These are phyloP conservation scores for Spheniscus mendiculus DNA, from an alignment of 2,113 vertebrate genomes.

Conservation along the genomic window DNA sequence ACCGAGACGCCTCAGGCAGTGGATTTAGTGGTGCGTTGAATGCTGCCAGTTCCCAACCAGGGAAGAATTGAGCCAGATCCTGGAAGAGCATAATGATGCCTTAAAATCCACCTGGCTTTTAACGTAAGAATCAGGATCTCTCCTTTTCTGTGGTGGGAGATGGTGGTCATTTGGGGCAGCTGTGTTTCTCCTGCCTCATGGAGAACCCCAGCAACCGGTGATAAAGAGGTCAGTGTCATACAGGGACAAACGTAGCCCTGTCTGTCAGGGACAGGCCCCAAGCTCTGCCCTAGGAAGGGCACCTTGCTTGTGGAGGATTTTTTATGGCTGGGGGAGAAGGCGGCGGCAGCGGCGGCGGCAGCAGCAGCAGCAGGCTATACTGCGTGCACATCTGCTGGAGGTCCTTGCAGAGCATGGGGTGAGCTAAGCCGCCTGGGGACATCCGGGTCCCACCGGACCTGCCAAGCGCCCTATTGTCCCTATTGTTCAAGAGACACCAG, in stretches of 20 bases:
- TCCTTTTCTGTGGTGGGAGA: background rate
- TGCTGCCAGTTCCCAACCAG: background rate
- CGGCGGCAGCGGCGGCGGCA: too few species aligned
- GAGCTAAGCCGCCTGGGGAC: background rate
- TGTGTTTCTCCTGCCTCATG: background rate
- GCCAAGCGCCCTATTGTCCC: background rate
- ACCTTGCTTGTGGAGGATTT: background rate
- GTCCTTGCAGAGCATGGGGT: background rate
- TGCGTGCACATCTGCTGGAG: background rate
- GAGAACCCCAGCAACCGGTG: background rate
- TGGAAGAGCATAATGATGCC: background rate
- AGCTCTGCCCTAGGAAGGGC: background rate
- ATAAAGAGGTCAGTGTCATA: background rate
- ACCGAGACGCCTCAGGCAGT: background rate
- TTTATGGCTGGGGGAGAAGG: background rate
- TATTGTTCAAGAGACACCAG: background rate
- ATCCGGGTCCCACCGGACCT: background rate
- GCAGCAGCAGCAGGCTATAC: background rate
- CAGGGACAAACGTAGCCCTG: rapidly evolving
- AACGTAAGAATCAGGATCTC: background rate
- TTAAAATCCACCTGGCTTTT: background rate
- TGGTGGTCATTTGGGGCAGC: background rate
- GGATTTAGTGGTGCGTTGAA: background rate
- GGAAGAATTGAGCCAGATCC: background rate
- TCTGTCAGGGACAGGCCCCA: background rate